Base-by-base conservation (phyloP, 2,113 vertebrate genomes). In the Upupa epops region DNA sequence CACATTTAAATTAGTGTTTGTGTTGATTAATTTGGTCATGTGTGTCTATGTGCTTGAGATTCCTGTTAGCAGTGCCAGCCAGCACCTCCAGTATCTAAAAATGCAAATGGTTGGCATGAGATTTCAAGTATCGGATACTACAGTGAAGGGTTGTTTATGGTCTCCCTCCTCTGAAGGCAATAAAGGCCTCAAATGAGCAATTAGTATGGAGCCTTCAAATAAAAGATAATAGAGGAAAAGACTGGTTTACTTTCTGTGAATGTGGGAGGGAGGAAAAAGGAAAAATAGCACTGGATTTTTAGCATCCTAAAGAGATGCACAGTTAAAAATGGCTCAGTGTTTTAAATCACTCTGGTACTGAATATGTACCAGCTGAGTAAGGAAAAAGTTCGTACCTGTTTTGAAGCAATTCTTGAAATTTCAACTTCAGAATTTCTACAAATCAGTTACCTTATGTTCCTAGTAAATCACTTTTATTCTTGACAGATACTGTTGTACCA, bases 381-480 rank as follows among this genome's bases (percentile, higher is more conserved):
- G 31, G 34, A 49, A 68, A 68, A 88, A 55, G 22, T 56, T 83
- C 14, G 3, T 72, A 5, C 75, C 34, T 73, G 20, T 83, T 40
- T 58, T 64, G 28, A 86, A 92, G 18, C 48, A 83, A 51, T 10
- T 74, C 37, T 68, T 82, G 29, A 48, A 60, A 29, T 77, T 80
- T 60, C 45, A 88, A 75, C 10, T 70, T 68, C 3, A 59, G 6
- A 25, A 34, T 83, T 90, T 83, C 20, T 73, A n/a, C 10, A 8
- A 78, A 66, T 25, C 75, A 92, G 24, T 70, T 74, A 32, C n/a
- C 32, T 49, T 90, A n/a, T 0, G 2, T 84, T 34, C 34, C 58
- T 89, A 49, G 24, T 87, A 76, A 85, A 83, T 94, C 31, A 59
- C 34, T 85, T 72, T 48, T 66, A 74, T 78, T 95, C 34, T 66